Conservation (phyloP, 2,888 invertebrate species). For the Microplitis manilae region DNA sequence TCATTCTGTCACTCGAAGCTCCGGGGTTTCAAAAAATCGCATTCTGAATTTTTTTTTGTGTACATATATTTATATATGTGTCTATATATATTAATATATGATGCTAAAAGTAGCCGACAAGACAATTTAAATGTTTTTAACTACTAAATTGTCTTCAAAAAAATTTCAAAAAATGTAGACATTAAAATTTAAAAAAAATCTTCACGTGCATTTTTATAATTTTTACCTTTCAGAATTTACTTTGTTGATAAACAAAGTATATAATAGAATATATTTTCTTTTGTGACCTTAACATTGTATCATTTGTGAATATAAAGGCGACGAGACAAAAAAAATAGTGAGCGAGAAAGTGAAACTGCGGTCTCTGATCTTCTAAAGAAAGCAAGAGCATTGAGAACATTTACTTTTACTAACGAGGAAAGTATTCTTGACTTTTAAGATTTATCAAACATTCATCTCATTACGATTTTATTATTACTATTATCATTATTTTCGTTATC, state of each 20-base stretch:
- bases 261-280: not conserved
- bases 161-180: too few species aligned
- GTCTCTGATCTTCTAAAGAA: slow-evolving; percentile 35
- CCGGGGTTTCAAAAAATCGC: too few species aligned
- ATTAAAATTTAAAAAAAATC: too few species aligned
- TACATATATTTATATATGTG: too few species aligned
- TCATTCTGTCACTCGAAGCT: too few species aligned
- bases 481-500: not conserved
- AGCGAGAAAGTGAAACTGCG: slow-evolving; percentile 42
- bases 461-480: not conserved
- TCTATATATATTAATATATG: too few species aligned
- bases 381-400: slow-evolving; percentile 32
- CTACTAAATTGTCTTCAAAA: too few species aligned
- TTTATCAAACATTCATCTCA: not conserved
- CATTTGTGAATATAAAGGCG: not conserved
- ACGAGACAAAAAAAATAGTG: slow-evolving; percentile 6
- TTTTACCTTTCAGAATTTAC: too few species aligned
- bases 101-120: too few species aligned
- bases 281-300: slow-evolving; percentile 1
- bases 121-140: too few species aligned
- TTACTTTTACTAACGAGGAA: slow-evolving; percentile 35
- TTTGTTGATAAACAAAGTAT: not conserved
- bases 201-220: too few species aligned
- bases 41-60: too few species aligned
- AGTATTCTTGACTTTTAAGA: not conserved